Conservation (phyloP, 2,113 vertebrate species). For the Phrynosoma blainvillii region DNA sequence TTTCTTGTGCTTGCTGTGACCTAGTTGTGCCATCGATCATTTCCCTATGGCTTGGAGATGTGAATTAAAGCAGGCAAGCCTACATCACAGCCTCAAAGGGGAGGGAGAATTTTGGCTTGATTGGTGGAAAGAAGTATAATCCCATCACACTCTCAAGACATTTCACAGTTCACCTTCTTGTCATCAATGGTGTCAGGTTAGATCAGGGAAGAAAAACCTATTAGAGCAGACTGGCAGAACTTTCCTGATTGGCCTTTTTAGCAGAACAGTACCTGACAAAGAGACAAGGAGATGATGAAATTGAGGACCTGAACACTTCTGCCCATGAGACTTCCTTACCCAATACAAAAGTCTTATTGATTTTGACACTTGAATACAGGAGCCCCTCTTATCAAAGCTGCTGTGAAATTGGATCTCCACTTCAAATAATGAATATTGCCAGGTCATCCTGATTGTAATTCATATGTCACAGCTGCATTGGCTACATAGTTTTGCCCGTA, state of each 20-base stretch:
- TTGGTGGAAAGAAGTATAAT: slow-evolving; percentile 13
- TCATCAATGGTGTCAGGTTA: slow-evolving; percentile 10
- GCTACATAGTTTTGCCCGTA: background rate
- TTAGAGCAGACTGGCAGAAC: background rate
- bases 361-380: background rate
- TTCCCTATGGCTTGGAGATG: background rate
- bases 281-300: background rate
- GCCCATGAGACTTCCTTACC: background rate
- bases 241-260: slow-evolving; percentile 4
- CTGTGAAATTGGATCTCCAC: slow-evolving; percentile 24
- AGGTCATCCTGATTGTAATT: slow-evolving; percentile 25
- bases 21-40: slow-evolving; percentile 15
- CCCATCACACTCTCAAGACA: slow-evolving; percentile 1
- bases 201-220: slow-evolving; percentile 18
- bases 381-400: slow-evolving; percentile 25
- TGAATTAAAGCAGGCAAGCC: slow-evolving; percentile 32
- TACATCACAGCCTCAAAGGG: background rate
- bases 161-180: slow-evolving; percentile 20
- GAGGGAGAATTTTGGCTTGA: background rate
- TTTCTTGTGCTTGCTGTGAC: slow-evolving; percentile 25
- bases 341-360: slow-evolving; percentile 16
- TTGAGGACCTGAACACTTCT: background rate
- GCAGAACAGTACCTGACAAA: slow-evolving; percentile 12
- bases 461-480: slow-evolving; percentile 1
- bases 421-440: slow-evolving; percentile 35